Conservation (phyloP, 2,888 invertebrate species). For the Sphecodes monilicornis region DNA sequence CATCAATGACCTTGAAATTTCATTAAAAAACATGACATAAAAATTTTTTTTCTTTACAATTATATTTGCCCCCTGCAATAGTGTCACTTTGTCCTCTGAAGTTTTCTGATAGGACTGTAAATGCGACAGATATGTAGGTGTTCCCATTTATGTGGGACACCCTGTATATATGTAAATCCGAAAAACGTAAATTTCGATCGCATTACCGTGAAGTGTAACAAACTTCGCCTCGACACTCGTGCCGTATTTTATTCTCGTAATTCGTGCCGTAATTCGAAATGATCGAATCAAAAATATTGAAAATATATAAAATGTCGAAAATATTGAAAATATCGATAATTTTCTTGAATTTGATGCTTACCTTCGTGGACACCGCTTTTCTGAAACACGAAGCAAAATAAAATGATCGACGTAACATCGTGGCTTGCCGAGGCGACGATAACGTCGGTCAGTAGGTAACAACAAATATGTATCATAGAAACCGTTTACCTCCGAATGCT, state of each 20-base stretch:
- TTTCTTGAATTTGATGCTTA: conserved; percentile 59
- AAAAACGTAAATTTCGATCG: not conserved
- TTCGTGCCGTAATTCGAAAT: not conserved
- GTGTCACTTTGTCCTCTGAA: too few species aligned
- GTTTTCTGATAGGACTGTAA: too few species aligned
- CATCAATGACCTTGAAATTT: too few species aligned
- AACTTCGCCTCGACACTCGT: not conserved
- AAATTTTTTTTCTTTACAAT: too few species aligned
- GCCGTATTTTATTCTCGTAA: not conserved
- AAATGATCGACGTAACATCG: not conserved
- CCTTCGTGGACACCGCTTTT: conserved; percentile 76
- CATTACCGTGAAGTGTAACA: not conserved
- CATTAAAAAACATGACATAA: too few species aligned
- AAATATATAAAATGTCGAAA: not conserved
- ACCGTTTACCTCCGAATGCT: conserved; percentile 75
- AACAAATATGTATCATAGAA: not conserved
- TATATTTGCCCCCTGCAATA: too few species aligned
- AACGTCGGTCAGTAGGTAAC: not conserved
- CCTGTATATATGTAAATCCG: not conserved
- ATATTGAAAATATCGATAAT: not conserved
- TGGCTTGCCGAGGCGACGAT: too few species aligned
- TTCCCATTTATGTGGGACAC: too few species aligned
- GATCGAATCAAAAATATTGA: not conserved
- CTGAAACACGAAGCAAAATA: conserved; percentile 72
- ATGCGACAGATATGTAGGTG: too few species aligned